phyloP scores from a whole-genome alignment of 2,888 invertebrate genomes.

The Eristalis arbustorum region DNA sequence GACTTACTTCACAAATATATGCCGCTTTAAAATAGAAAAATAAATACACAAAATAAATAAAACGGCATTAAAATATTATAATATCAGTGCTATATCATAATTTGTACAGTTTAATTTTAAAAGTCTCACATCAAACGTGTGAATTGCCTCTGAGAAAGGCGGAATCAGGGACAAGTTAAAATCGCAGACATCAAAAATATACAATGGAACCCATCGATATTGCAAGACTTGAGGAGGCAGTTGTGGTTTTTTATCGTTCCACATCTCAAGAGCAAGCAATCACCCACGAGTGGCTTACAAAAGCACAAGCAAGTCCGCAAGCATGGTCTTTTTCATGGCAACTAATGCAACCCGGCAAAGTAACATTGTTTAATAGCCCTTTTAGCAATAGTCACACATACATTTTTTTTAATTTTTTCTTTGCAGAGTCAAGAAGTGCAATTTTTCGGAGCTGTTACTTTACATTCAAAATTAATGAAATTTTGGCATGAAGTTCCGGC shows the following conservation, averaged over 20 bases:
- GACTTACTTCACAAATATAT: constrained; percentile 25
- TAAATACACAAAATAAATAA: constrained; percentile 21
- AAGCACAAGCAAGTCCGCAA: constrained; percentile 91
- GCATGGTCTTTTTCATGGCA: constrained; percentile 98
- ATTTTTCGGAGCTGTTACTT: constrained; percentile 95
- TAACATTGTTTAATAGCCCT: constrained; percentile 77
- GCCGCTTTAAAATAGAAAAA: constrained; percentile 43
- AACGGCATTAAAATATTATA: background rate
- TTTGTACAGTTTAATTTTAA: background rate
- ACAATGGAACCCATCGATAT: constrained; percentile 78
- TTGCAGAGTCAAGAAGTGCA: constrained; percentile 91
- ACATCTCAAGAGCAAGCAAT: constrained; percentile 85
- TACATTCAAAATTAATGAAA: constrained; percentile 93
- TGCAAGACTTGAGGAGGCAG: constrained; percentile 78
- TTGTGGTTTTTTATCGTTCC: constrained; percentile 78
- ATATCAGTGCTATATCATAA: constrained; percentile 7
- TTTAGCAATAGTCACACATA: background rate
- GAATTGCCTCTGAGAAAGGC: constrained; percentile 34
- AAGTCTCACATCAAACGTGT: background rate
- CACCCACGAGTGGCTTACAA: constrained; percentile 92
- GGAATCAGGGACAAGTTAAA: constrained; percentile 13
- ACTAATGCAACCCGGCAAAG: constrained; percentile 90
- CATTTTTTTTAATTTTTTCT: constrained; percentile 52
- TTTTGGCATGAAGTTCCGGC: constrained; percentile 93
- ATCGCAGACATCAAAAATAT: constrained; percentile 40